phyloP scores from a whole-genome alignment of 2,888 invertebrate genomes.

The Oeneis ivallda region DNA sequence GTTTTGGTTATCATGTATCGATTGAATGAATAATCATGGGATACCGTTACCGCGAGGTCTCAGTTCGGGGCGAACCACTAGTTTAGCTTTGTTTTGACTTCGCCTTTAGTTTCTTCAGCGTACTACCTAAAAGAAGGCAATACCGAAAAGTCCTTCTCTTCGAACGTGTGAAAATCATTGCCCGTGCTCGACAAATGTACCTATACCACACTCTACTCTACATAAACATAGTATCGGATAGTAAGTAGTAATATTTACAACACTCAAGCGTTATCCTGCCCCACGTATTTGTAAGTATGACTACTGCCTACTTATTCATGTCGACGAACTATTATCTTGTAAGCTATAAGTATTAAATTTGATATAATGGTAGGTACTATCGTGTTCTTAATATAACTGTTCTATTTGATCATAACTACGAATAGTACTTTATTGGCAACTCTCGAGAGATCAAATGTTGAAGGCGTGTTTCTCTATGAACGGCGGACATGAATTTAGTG shows the following conservation, averaged over 20 bases:
- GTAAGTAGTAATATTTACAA: constrained; percentile 28
- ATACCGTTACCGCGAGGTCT: no score
- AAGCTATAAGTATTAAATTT: constrained; percentile 48
- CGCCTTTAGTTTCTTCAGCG: no score
- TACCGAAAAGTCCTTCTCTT: no score
- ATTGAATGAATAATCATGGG: no score
- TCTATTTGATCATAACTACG: constrained; percentile 46
- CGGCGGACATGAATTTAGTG: constrained; percentile 25
- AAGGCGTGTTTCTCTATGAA: constrained; percentile 34
- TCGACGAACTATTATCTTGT: constrained; percentile 53
- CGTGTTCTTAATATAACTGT: constrained; percentile 47
- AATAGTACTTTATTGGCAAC: constrained; percentile 37
- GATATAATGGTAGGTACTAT: constrained; percentile 44
- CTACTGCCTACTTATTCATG: constrained; percentile 42
- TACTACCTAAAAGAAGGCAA: no score
- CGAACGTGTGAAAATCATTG: no score
- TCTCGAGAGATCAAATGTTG: constrained; percentile 28
- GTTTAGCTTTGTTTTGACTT: no score
- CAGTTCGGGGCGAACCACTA: no score
- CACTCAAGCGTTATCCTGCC: constrained; percentile 36
- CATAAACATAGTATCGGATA: neutral
- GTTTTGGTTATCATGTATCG: no score
- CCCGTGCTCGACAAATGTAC: neutral
- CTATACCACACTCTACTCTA: neutral
- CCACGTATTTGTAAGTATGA: constrained; percentile 38